Evolutionary conservation across 2,888 invertebrate genomes (phyloP).

Genomic region (Metopia argyrocephala): DNA sequence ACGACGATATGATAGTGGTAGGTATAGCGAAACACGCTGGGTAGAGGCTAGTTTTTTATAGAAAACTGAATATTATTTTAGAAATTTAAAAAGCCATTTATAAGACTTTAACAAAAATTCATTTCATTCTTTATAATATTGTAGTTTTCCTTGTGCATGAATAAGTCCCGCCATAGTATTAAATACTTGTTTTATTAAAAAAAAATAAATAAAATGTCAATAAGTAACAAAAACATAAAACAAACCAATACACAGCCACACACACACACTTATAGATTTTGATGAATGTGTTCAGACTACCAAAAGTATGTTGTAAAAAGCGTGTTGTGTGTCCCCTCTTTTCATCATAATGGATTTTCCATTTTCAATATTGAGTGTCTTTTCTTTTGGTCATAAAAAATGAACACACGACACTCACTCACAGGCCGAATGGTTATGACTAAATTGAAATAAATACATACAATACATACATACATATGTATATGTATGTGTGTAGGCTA

Average conservation of each 20-base stretch:
- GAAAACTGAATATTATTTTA: no score
- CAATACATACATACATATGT: neutral
- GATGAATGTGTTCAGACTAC: conserved; percentile 18
- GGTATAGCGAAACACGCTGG: no score
- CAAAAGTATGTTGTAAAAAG: conserved; percentile 31
- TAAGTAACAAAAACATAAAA: conserved; percentile 44
- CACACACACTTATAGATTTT: neutral
- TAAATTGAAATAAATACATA: conserved; percentile 28
- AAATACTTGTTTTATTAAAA: conserved; percentile 46
- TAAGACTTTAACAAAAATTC: no score
- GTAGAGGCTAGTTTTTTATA: no score
- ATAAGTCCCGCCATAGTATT: conserved; percentile 50
- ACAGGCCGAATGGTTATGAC: neutral
- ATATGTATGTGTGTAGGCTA: conserved; percentile 17
- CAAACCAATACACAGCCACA: conserved; percentile 1
- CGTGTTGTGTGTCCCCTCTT: conserved; percentile 34
- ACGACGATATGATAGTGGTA: no score
- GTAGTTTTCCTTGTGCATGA: neutral
- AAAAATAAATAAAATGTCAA: conserved; percentile 3
- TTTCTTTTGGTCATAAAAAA: conserved; percentile 34
- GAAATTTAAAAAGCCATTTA: no score
- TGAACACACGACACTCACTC: neutral
- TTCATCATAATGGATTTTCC: conserved; percentile 61
- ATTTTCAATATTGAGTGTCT: conserved; percentile 64
- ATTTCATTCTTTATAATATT: neutral